phyloP scores from a whole-genome alignment of 1,140 invertebrate genomes.

The Lasaia peninsularis region DNA sequence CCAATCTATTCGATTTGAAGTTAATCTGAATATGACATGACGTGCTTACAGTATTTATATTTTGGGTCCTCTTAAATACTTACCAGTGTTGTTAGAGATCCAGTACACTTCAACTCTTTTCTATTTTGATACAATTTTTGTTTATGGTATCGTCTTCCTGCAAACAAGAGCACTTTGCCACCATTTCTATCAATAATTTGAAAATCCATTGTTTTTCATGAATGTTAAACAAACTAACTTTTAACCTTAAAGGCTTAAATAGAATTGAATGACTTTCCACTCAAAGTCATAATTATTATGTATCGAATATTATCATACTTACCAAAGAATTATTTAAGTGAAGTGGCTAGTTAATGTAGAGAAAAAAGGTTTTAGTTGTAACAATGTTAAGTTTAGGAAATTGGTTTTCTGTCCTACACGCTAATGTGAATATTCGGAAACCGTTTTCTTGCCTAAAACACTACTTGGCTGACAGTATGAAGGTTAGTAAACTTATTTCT shows the following conservation, averaged over 20 bases:
- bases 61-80: not conserved
- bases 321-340: not conserved
- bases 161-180: not conserved
- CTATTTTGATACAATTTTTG: not conserved
- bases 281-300: slow-evolving; percentile 2
- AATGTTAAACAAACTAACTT: not conserved
- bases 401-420: not conserved
- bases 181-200: slow-evolving; percentile 1
- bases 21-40: no score
- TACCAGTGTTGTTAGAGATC: not conserved
- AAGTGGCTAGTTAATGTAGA: not conserved
- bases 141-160: not conserved
- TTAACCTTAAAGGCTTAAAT: not conserved
- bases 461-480: no score
- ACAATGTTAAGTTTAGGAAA: not conserved
- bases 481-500: no score
- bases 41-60: no score
- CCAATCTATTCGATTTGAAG: no score
- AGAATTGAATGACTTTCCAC: not conserved
- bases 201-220: not conserved
- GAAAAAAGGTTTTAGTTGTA: not conserved
- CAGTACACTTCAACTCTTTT: not conserved
- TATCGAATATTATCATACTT: not conserved
- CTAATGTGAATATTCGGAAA: not conserved
- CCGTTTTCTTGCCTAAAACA: not conserved